phyloP scores from a whole-genome alignment of 2,113 vertebrate species.

The Atractosteus spatula region DNA sequence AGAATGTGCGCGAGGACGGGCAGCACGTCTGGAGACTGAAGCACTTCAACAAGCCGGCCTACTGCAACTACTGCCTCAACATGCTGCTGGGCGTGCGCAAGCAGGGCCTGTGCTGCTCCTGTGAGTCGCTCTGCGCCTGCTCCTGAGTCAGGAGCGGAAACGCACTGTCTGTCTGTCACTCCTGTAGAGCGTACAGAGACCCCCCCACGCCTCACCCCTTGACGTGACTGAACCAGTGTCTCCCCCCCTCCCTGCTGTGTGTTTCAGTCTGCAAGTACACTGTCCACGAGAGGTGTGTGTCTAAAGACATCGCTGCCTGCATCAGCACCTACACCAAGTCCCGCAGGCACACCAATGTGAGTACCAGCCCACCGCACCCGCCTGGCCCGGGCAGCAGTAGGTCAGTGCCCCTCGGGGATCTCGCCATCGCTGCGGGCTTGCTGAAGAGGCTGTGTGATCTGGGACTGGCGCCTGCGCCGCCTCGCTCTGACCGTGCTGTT shows the following conservation, averaged over 20 bases:
- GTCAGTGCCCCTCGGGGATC: too few species aligned
- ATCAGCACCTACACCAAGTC: constrained; percentile 90
- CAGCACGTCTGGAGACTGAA: constrained; percentile 90
- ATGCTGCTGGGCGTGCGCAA: constrained; percentile 91
- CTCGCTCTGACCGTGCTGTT: too few species aligned
- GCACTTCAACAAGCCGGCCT: constrained; percentile 95
- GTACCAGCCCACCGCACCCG: constrained; percentile 35
- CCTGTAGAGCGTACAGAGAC: too few species aligned
- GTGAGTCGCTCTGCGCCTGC: constrained; percentile 64
- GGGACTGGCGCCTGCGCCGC: too few species aligned
- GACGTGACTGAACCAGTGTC: not conserved
- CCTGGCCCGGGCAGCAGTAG: not conserved
- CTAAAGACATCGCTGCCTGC: constrained; percentile 86
- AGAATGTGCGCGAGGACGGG: constrained; percentile 86
- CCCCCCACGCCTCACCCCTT: not conserved
- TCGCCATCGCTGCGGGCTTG: too few species aligned
- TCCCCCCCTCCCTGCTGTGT: not conserved
- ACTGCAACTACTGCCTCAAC: constrained; percentile 90
- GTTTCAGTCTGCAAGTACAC: constrained; percentile 91
- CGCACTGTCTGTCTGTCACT: not conserved
- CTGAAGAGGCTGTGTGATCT: too few species aligned
- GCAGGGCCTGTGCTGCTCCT: constrained; percentile 89
- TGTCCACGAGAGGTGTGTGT: constrained; percentile 87
- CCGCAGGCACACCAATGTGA: constrained; percentile 77
- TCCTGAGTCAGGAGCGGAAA: too few species aligned